Evolutionary conservation across 2,797 vertebrate species (phyloP), one percentile per base, ranked within the genome.

Genomic region (Cottoperca gobio): DNA sequence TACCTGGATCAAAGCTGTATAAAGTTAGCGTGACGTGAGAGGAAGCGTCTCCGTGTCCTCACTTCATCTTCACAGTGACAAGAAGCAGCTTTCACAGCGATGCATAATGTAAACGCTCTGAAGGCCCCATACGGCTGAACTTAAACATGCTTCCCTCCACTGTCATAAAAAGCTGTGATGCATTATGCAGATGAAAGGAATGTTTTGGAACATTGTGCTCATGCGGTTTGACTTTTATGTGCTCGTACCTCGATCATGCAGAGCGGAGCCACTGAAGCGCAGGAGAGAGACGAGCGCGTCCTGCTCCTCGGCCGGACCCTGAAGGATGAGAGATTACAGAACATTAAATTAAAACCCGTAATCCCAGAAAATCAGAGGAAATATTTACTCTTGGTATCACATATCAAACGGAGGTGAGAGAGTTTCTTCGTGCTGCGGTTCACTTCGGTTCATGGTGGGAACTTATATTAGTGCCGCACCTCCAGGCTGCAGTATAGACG

Each of bases 41-140:
- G n/a, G n/a, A n/a, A n/a, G n/a, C n/a, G n/a, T n/a, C n/a, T n/a
- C n/a, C n/a, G 43, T 28, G 26, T 79, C 77, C 81, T 75, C 53
- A 17, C 3, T 6, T 49, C 43, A 2, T 62, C 62, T 3, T 53
- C 58, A 39, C 23, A 23, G 24, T 23, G 31, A 9, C 26, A 35
- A 50, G 26, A 53, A 72, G n/a, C 1, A 73, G 81, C 83, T 78
- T 67, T 81, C 24, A 71, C 59, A 54, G 17, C 8, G 71, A 84
- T 86, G 86, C 82, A 86, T 85, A 72, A 86, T 86, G 84, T 53
- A 82, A 48, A 17, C 0, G 65, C 71, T 48, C 70, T 53, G 1
- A 31, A 33, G 76, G 40, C 66, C 43, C 62, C 70, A 39, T 45
- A 61, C 70, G 31, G 66, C 59, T 76, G 40, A 0, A 69, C 58